These are phyloP conservation scores for Penaeus vannamei DNA, from an alignment of 1,140 invertebrate genomes.

Conservation along the genomic window DNA sequence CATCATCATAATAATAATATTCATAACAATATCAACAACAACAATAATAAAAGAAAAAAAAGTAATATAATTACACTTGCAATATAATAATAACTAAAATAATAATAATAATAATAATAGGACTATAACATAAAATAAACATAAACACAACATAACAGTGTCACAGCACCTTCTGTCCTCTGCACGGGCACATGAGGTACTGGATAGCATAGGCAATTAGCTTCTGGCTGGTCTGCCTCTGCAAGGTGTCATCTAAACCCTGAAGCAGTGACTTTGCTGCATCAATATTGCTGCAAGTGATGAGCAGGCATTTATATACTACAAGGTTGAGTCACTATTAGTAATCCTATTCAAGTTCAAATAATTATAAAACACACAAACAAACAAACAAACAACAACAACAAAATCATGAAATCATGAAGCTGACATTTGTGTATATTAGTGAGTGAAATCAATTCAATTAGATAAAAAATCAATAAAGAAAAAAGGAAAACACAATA, in stretches of 20 bases:
- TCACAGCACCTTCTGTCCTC: slow-evolving; percentile 1
- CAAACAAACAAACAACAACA: no score
- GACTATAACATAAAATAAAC: neutral
- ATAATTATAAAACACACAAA: no score
- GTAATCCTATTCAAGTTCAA: no score
- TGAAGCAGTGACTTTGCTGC: slow-evolving; percentile 23
- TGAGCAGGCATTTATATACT: neutral
- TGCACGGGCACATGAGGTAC: slow-evolving; percentile 7
- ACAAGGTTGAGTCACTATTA: no score
- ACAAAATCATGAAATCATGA: no score
- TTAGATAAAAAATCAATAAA: no score
- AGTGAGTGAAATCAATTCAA: no score
- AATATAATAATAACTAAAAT: neutral
- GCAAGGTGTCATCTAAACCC: slow-evolving; percentile 4
- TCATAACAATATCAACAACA: no score
- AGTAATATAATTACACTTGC: neutral
- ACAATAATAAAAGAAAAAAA: neutral
- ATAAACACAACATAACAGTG: neutral
- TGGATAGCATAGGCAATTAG: slow-evolving; percentile 33
- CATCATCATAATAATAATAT: no score
- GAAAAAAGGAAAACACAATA: no score
- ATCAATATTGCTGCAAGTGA: slow-evolving; percentile 35
- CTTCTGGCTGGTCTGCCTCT: slow-evolving; percentile 26
- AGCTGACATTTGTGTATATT: no score
- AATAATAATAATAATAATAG: neutral